phyloP scores from a whole-genome alignment of 1,140 invertebrate genomes.

The Eriocheir sinensis region DNA sequence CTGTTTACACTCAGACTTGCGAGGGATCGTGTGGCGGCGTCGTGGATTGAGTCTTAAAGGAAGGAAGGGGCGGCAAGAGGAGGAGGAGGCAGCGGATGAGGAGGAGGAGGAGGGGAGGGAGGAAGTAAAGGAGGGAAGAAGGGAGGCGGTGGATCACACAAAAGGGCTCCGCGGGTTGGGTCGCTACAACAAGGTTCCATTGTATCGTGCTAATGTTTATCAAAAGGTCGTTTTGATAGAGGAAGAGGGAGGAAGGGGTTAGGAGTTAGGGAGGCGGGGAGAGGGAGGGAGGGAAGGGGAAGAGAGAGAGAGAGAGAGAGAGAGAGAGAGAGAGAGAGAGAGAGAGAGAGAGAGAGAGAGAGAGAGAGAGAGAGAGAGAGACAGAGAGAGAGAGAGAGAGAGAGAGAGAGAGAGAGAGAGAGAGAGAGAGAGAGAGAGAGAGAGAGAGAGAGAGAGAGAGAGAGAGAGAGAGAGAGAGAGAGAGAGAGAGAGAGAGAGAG shows the following conservation, averaged over 20 bases:
- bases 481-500: too few species aligned
- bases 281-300: background rate
- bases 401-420: too few species aligned
- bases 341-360: slow-evolving; percentile 22
- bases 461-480: too few species aligned
- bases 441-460: too few species aligned
- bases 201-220: slow-evolving; percentile 67
- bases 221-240: slow-evolving; percentile 65
- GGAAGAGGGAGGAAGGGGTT: background rate
- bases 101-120: slow-evolving; percentile 18
- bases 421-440: too few species aligned
- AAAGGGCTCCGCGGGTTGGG: background rate
- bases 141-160: slow-evolving; percentile 14
- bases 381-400: background rate
- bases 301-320: slow-evolving; percentile 22
- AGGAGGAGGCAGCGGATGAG: background rate
- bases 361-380: slow-evolving; percentile 13
- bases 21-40: background rate
- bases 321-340: slow-evolving; percentile 22
- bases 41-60: background rate
- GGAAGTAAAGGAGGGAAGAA: slow-evolving; percentile 18
- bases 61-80: background rate
- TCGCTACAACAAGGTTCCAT: slow-evolving; percentile 61
- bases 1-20: background rate
- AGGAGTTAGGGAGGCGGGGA: background rate